Conservation (phyloP, 2,797 vertebrate genomes). For the Amblyopsis hoosieri region DNA sequence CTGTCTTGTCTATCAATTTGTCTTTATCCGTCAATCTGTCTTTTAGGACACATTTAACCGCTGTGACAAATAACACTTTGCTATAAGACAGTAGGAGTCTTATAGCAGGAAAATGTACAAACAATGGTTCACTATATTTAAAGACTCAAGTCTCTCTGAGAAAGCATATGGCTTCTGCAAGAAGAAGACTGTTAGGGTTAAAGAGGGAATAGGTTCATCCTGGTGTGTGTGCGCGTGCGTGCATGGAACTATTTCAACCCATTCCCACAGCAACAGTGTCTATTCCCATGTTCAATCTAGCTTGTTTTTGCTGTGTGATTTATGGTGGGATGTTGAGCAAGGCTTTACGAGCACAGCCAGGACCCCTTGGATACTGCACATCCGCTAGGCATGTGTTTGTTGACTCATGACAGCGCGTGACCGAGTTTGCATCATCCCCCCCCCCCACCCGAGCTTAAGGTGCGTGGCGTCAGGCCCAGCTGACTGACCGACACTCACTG, state of each 20-base stretch:
- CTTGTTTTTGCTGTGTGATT: slow-evolving; percentile 44
- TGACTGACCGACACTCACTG: slow-evolving; percentile 20
- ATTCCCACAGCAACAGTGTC: slow-evolving; percentile 39
- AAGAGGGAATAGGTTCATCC: not conserved
- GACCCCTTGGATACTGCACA: slow-evolving; percentile 9
- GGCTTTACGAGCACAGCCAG: slow-evolving; percentile 12
- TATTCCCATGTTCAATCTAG: slow-evolving; percentile 32
- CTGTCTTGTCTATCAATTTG: slow-evolving; percentile 1
- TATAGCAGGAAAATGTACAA: slow-evolving; percentile 28
- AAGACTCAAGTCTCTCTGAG: too few relatives aligned
- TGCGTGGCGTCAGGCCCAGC: slow-evolving; percentile 37
- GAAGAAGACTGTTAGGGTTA: not conserved
- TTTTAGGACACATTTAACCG: too few relatives aligned
- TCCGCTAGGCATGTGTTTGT: slow-evolving; percentile 52
- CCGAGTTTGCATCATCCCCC: slow-evolving; percentile 25
- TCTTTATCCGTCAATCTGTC: not conserved
- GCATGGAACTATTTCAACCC: slow-evolving; percentile 2
- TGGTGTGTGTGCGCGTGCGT: too few relatives aligned
- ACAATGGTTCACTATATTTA: slow-evolving; percentile 37
- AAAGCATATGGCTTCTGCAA: not conserved
- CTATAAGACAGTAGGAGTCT: not conserved
- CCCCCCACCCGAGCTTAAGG: slow-evolving; percentile 30
- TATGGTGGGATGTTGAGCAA: slow-evolving; percentile 19
- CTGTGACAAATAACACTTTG: not conserved
- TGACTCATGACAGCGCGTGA: slow-evolving; percentile 43